Evolutionary conservation across 2,888 invertebrate genomes (phyloP).

Genomic region (Lithophane socia): DNA sequence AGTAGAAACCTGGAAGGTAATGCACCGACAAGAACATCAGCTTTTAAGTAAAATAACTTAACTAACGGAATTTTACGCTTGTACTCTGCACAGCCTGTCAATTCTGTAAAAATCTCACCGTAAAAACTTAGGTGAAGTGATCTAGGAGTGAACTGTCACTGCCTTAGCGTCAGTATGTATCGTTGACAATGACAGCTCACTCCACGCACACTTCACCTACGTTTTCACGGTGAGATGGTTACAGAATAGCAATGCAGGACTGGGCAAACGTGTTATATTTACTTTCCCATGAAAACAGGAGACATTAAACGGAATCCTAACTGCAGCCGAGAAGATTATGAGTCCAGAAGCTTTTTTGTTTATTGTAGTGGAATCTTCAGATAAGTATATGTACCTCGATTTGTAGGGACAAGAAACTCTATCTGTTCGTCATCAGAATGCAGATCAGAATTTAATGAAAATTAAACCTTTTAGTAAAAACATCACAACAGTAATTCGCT

Average conservation of each 20-base stretch:
- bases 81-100: no score
- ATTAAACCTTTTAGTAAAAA: neutral
- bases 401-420: neutral
- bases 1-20: neutral
- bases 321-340: neutral
- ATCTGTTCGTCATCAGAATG: neutral
- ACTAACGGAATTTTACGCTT: neutral
- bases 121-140: no score
- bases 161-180: no score
- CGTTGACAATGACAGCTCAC: no score
- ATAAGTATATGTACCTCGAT: neutral
- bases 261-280: neutral
- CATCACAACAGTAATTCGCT: slow-evolving; percentile 11
- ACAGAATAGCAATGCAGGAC: no score
- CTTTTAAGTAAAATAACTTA: neutral
- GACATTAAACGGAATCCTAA: neutral
- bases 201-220: no score
- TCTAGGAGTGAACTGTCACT: no score
- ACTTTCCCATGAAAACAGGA: neutral
- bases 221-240: no score
- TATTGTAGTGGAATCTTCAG: neutral
- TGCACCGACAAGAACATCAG: neutral
- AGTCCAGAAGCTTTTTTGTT: neutral
- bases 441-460: no score
- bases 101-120: no score